phyloP scores from a whole-genome alignment of 2,888 invertebrate genomes.

The Panopea generosa region DNA sequence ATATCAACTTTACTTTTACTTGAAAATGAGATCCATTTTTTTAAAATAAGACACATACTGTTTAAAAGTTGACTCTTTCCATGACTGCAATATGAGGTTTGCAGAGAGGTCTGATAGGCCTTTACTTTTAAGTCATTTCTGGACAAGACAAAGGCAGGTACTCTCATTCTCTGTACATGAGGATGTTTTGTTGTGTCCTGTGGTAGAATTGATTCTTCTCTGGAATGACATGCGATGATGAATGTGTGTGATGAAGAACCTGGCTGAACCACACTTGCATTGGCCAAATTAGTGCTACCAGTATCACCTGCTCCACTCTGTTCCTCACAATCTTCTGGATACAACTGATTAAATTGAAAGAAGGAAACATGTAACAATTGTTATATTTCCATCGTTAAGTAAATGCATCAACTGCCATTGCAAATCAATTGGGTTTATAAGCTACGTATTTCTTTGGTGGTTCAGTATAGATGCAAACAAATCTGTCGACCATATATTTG shows the following conservation, averaged over 20 bases:
- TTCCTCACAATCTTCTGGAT: background rate
- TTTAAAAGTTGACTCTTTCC: constrained; percentile 12
- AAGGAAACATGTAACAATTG: constrained; percentile 18
- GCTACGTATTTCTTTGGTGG: constrained; percentile 13
- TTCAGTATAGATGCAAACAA: constrained; percentile 46
- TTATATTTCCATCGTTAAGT: constrained; percentile 10
- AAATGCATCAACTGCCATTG: constrained; percentile 25
- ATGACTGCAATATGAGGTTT: constrained; percentile 4
- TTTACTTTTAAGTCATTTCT: constrained; percentile 9
- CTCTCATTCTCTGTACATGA: constrained; percentile 1
- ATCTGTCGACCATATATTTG: constrained; percentile 12
- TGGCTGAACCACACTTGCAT: constrained; percentile 13
- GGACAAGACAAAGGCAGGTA: constrained; percentile 10
- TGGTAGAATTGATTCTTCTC: constrained; percentile 1
- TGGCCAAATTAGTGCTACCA: constrained; percentile 11
- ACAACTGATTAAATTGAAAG: constrained; percentile 17
- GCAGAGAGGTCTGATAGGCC: constrained; percentile 11
- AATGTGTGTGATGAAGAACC: background rate
- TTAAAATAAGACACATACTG: constrained; percentile 35
- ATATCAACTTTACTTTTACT: constrained; percentile 27
- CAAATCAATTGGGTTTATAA: constrained; percentile 5
- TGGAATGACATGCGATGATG: background rate
- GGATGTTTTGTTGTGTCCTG: background rate
- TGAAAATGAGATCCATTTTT: constrained; percentile 52
- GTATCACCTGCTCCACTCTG: background rate